Evolutionary conservation across 1,140 invertebrate genomes (phyloP).

Genomic region (Orchesella cincta): DNA sequence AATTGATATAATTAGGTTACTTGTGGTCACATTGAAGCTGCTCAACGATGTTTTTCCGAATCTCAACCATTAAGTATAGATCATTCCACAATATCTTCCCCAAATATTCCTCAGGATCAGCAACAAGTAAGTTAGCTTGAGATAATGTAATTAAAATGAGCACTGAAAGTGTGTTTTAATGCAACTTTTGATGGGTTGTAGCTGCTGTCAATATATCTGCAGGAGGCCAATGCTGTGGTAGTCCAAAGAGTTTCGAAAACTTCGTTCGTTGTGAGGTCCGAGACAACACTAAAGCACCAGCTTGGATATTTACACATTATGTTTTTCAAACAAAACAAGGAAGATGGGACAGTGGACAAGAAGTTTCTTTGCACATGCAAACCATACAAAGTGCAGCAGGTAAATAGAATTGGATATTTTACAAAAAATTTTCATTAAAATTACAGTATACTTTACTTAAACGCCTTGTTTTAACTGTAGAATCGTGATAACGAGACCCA

Average conservation of each 20-base stretch:
- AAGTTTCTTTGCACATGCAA: conserved; percentile 68
- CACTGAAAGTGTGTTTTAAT: not conserved
- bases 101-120: conserved; percentile 67
- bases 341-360: conserved; percentile 62
- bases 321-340: conserved; percentile 62
- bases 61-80: conserved; percentile 67
- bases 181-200: not conserved
- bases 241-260: conserved; percentile 76
- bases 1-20: no score
- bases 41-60: conserved; percentile 66
- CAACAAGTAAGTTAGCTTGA: conserved; percentile 60
- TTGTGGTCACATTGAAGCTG: conserved; percentile 72
- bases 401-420: conserved; percentile 20
- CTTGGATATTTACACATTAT: conserved; percentile 74
- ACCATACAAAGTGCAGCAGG: conserved; percentile 62
- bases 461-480: no score
- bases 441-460: no score
- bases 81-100: conserved; percentile 66
- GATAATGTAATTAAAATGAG: not conserved
- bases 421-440: not conserved
- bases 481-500: conserved; percentile 48
- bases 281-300: conserved; percentile 68
- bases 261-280: conserved; percentile 76
- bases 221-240: conserved; percentile 60
- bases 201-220: not conserved